Evolutionary conservation across 1,140 invertebrate genomes (phyloP).

Genomic region (Meloidogyne floridensis): DNA sequence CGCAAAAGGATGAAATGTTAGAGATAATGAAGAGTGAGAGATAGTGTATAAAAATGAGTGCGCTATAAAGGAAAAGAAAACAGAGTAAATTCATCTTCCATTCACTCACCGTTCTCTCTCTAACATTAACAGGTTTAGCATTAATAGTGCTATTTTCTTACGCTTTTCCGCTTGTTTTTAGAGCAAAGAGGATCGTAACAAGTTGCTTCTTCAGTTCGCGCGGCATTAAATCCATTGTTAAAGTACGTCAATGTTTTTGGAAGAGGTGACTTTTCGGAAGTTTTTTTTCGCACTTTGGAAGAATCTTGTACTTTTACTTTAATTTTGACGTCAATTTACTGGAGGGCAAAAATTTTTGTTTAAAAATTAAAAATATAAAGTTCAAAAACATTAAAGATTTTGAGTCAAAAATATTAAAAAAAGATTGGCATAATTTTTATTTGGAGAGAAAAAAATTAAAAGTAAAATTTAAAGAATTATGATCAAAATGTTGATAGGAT

Average conservation of each 20-base stretch:
- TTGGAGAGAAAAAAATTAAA: no score
- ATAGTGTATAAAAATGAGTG: neutral
- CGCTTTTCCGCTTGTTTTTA: neutral
- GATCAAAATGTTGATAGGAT: no score
- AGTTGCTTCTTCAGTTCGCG: neutral
- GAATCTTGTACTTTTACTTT: no score
- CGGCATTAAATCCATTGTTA: slow-evolving; percentile 6
- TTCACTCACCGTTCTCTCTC: neutral
- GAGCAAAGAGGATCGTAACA: neutral
- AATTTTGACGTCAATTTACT: no score
- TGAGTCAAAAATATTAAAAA: no score
- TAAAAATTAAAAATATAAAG: no score
- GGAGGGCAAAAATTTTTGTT: no score
- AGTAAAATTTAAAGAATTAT: no score
- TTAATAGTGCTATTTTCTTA: neutral
- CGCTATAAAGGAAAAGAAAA: neutral
- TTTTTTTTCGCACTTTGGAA: neutral
- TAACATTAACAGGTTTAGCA: neutral
- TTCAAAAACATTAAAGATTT: no score
- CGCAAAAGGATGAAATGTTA: neutral
- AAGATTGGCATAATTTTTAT: no score
- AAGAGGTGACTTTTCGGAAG: neutral
- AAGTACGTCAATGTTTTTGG: neutral
- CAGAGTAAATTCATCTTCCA: neutral
- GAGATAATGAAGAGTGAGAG: neutral